Base-by-base conservation (phyloP, 2,888 invertebrate genomes). In the Calameuta idolon region DNA sequence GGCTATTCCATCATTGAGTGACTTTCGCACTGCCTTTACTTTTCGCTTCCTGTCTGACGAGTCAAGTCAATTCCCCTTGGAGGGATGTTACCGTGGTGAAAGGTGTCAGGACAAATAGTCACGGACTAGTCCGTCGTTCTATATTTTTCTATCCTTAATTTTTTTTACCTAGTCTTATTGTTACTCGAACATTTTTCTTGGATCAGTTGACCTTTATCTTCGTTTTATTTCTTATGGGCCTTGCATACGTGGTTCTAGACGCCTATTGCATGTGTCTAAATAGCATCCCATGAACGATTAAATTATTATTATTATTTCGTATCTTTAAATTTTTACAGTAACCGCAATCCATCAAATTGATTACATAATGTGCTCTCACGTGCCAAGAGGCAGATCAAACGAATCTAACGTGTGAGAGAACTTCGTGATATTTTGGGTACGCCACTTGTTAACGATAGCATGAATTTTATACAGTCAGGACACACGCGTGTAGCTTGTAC, bases 51-150 rank as follows among this genome's bases (percentile, higher is more conserved):
- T 55, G 55, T 55, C 55, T 55, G 55, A 55, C 55, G 55, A 55
- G 55, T 55, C 55, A 23, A 55, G 55, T 23, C 23, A 55, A 55
- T 55, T 55, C 55, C 55, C 55, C 55, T 23, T 55, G 55, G 55
- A 31, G 34, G 33, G 34, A 30, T 23, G 74, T 30, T 34, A 34
- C 4, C 74, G 23, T 11, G 34, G 30, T 34, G 75, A 76, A 76
- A 78, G 78, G 78, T 78, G 78, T 78, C 78, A 78, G 75, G 73
- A 73, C 69, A 78, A 78, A 78, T 76, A 78, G 31, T 71, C 55
- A 55, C 55, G 9, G 55, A 9, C 55, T 23, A 55, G 23, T 55
- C 9, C 55, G 55, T 55, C 23, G 0, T 55, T 23, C 55, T 55
- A 9, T 55, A 55, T 23, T 55, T 23, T 55, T 55, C 55, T 55